phyloP scores from a whole-genome alignment of 2,113 vertebrate genomes.

The Toxostoma redivivum region DNA sequence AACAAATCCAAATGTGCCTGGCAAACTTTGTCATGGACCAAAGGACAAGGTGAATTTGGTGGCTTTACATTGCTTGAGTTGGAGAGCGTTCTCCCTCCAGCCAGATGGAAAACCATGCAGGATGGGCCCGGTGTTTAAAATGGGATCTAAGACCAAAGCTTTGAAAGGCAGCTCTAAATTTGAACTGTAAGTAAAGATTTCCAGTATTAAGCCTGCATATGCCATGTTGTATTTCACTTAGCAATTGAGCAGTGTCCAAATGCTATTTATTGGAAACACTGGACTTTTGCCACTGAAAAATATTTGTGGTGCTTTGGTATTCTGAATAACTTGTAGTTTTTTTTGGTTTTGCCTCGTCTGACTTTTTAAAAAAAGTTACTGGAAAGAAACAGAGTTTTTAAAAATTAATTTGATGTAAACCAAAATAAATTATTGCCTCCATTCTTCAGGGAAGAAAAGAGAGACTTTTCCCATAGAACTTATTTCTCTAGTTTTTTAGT shows the following conservation, averaged over 20 bases:
- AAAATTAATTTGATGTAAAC: conserved; percentile 3
- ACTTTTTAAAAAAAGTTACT: neutral
- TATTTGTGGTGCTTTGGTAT: conserved; percentile 34
- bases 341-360: conserved; percentile 15
- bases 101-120: neutral
- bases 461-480: neutral
- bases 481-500: neutral
- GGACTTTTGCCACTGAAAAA: conserved; percentile 33
- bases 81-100: neutral
- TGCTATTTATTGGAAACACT: conserved; percentile 24
- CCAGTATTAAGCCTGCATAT: neutral
- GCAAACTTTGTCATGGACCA: neutral
- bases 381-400: neutral
- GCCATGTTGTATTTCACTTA: conserved; percentile 18
- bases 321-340: conserved; percentile 4
- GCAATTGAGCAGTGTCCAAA: neutral
- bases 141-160: neutral
- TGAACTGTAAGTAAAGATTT: conserved; percentile 27
- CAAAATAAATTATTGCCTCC: neutral
- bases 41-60: neutral
- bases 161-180: neutral
- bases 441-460: neutral
- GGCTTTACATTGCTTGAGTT: neutral
- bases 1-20: neutral
- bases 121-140: neutral